phyloP scores from a whole-genome alignment of 2,113 vertebrate species.

The Leptocoma aspasia region DNA sequence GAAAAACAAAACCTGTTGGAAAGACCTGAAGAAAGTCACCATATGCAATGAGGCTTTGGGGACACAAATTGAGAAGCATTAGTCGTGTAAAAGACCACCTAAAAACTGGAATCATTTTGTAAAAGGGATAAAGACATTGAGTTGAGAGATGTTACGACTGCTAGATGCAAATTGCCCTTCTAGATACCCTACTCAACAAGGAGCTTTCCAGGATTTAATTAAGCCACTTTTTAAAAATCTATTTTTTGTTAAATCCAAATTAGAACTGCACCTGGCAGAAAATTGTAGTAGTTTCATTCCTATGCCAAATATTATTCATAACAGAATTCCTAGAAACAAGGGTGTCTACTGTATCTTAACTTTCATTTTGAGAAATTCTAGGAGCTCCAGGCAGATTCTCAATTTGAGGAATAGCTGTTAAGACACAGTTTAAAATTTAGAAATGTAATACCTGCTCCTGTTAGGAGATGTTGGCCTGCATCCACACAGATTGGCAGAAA shows the following conservation, averaged over 20 bases:
- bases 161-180: background rate
- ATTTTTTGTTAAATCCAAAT: background rate
- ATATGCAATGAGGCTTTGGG: background rate
- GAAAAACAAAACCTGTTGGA: background rate
- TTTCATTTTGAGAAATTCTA: background rate
- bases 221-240: background rate
- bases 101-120: background rate
- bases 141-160: background rate
- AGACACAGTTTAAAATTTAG: background rate
- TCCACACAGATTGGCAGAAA: background rate
- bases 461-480: background rate
- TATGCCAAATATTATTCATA: background rate
- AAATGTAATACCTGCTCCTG: background rate
- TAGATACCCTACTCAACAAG: background rate
- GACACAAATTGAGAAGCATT: background rate
- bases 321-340: background rate
- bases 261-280: background rate
- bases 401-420: background rate
- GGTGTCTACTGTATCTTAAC: background rate
- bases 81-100: background rate
- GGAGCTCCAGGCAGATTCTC: background rate
- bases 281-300: background rate
- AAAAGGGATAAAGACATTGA: background rate
- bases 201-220: background rate
- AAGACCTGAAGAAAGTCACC: background rate